Base-by-base conservation (phyloP, 2,888 invertebrate genomes). In the Drosophila kambysellisi region DNA sequence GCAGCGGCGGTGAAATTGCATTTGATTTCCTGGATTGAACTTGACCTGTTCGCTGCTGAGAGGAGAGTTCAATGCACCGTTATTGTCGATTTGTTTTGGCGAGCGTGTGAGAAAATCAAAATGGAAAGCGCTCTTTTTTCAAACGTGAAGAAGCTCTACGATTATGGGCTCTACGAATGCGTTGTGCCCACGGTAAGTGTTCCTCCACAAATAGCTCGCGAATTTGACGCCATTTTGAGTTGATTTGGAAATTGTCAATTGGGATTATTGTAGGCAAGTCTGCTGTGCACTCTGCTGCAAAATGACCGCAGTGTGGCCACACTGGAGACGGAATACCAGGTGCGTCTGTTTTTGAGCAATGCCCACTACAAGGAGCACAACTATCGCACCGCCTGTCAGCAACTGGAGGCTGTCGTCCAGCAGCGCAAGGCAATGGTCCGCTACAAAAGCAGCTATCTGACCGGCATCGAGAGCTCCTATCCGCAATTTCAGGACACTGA, bases 161-260 rank as follows among this genome's bases (percentile, higher is more conserved):
- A 96, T 69, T 95, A 95, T 82, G 95, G 96, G 81, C 93, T 97
- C 3, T 96, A 96, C 91, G 95, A 95, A 12, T 96, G 96, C 92
- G 95, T 96, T 20, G 94, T 96, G 57, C 94, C 95, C 82, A 92
- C 96, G 92, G 96, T 96, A 94, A 94, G 94, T 64, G 92, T n/a
- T 4, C n/a, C 37, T 50, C 46, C 25, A 43, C 30, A 41, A 43
- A 15, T 4, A 4, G 30, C 8, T n/a, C 6, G 37, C 37, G 25
- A 17, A 15, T 11, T 30, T 15, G n/a, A n/a, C 30, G 39, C 39
- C 41, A 57, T 33, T 50, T 54, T 64, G 29, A 50, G 25, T 1
- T 37, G 15, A 32, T 11, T 39, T 56, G 15, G 4, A 56, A 53
- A 48, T 69, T 46, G 8, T 25, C 15, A 25, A 25, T 15, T 25